Conservation (phyloP, 2,888 invertebrate species). For the Cenopis cana region DNA sequence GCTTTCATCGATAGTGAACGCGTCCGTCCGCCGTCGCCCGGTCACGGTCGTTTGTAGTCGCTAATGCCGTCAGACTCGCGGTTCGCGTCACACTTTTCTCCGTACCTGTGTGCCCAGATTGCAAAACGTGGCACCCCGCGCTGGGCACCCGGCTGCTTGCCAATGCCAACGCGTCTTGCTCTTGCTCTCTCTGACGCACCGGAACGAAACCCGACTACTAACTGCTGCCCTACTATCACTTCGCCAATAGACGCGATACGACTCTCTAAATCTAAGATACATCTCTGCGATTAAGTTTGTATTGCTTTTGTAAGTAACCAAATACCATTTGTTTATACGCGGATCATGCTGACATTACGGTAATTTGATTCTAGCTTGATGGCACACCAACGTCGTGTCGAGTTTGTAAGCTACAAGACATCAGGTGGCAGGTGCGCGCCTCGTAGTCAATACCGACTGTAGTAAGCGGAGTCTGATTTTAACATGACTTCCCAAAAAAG, state of each 20-base stretch:
- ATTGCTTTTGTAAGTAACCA: constrained; percentile 42
- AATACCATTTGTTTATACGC: constrained; percentile 28
- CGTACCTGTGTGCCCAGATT: constrained; percentile 44
- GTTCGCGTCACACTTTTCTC: constrained; percentile 62
- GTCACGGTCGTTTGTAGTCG: constrained; percentile 70
- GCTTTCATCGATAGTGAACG: constrained; percentile 72
- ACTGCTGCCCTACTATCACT: constrained; percentile 80
- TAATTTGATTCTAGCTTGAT: constrained; percentile 55
- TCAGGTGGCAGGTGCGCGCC: constrained; percentile 54
- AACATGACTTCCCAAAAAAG: no score
- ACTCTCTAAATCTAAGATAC: constrained; percentile 63
- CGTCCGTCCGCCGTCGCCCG: constrained; percentile 55
- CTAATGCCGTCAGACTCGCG: constrained; percentile 56
- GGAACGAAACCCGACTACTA: constrained; percentile 67
- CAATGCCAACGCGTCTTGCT: constrained; percentile 59
- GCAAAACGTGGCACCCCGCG: constrained; percentile 54
- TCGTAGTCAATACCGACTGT: constrained; percentile 24
- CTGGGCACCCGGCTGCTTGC: constrained; percentile 51
- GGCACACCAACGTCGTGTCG: constrained; percentile 51
- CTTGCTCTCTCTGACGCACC: constrained; percentile 70
- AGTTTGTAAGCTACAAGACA: constrained; percentile 33
- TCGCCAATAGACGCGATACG: constrained; percentile 56
- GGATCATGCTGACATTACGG: constrained; percentile 46
- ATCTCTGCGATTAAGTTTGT: constrained; percentile 47
- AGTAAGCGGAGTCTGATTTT: background rate